These are phyloP conservation scores for Phorcus lineatus DNA, from an alignment of 2,888 invertebrate species.

Conservation along the genomic window DNA sequence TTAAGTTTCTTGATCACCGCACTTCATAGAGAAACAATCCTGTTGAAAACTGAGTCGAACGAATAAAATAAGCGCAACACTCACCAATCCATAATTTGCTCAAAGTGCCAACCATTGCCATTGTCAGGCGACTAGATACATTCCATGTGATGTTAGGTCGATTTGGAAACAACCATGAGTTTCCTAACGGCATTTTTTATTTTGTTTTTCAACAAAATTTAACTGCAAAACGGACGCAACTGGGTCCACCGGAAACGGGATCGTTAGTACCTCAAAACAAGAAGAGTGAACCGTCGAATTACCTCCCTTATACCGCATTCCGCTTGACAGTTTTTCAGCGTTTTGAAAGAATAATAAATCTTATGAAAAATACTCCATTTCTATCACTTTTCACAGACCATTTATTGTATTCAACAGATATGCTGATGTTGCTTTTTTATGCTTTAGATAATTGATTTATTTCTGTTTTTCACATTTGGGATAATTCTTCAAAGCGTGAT, in stretches of 20 bases:
- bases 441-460: no score
- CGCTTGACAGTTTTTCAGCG: no score
- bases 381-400: no score
- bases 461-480: no score
- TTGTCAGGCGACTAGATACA: conserved; percentile 31
- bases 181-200: neutral
- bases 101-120: conserved; percentile 32
- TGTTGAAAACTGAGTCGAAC: no score
- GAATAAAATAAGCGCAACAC: neutral
- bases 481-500: no score
- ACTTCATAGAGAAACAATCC: no score
- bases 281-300: neutral
- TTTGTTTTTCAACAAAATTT: neutral
- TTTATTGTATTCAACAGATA: no score
- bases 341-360: no score
- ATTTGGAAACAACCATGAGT: conserved; percentile 23
- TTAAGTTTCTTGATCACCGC: no score
- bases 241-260: neutral
- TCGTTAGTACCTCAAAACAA: neutral
- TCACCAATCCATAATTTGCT: conserved; percentile 49
- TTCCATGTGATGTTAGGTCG: conserved; percentile 27
- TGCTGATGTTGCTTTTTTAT: no score
- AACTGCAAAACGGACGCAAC: neutral
- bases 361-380: no score
- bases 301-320: neutral